Evolutionary conservation across 1,140 invertebrate species (phyloP).

Genomic region (Plectus sambesii): DNA sequence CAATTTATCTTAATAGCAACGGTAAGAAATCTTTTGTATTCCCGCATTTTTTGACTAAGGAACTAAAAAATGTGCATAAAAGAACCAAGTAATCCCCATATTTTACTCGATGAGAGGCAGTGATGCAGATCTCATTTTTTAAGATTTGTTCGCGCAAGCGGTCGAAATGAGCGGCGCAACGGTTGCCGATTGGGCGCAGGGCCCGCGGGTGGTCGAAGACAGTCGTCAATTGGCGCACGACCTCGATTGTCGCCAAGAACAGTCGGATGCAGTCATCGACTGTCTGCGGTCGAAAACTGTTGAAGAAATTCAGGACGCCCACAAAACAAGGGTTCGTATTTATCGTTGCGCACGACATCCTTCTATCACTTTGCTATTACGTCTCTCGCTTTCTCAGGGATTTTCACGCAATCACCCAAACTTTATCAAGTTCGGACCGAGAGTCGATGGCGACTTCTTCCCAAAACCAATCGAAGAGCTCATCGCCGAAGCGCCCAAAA

Average conservation of each 20-base stretch:
- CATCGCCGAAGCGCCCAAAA: constrained; percentile 6
- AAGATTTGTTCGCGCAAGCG: constrained; percentile 22
- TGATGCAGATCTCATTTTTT: too few relatives aligned
- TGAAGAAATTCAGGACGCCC: constrained; percentile 23
- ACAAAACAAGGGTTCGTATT: constrained; percentile 11
- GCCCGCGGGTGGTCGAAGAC: constrained; percentile 14
- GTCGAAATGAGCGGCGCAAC: constrained; percentile 20
- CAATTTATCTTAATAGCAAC: too few relatives aligned
- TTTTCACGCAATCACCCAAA: constrained; percentile 7
- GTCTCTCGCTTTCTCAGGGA: constrained; percentile 7
- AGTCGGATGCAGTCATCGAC: constrained; percentile 11
- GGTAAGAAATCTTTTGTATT: constrained; percentile 1
- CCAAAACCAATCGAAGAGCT: constrained; percentile 9
- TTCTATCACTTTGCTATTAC: too few relatives aligned
- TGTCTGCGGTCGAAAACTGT: constrained; percentile 19
- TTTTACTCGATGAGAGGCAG: too few relatives aligned
- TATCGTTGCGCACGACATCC: constrained; percentile 1
- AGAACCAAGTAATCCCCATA: too few relatives aligned
- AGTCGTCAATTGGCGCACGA: constrained; percentile 8
- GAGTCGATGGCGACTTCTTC: constrained; percentile 22
- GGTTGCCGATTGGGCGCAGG: constrained; percentile 18
- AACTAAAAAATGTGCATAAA: constrained; percentile 6
- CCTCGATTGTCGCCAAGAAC: constrained; percentile 4
- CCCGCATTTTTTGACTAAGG: constrained; percentile 13
- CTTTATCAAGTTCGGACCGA: constrained; percentile 12